phyloP scores from a whole-genome alignment of 2,113 vertebrate species.

The Alethe diademata region DNA sequence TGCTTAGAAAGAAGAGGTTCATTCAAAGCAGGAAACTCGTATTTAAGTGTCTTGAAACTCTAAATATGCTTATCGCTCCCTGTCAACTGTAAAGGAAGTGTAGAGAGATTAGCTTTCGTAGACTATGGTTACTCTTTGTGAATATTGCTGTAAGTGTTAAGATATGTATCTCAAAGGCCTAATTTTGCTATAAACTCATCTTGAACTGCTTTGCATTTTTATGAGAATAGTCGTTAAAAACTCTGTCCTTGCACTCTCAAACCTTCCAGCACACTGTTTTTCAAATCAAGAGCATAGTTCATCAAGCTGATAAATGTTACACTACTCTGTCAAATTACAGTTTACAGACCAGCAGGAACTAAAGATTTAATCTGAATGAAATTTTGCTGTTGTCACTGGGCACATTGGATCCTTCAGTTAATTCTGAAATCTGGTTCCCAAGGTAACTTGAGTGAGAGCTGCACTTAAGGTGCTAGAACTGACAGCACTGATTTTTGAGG shows the following conservation, averaged over 20 bases:
- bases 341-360: background rate
- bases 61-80: slow-evolving; percentile 40
- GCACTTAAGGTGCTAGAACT: background rate
- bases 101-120: slow-evolving; percentile 33
- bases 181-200: slow-evolving; percentile 13
- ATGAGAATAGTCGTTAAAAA: background rate
- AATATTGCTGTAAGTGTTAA: slow-evolving; percentile 21
- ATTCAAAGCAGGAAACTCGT: slow-evolving; percentile 37
- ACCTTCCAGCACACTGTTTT: background rate
- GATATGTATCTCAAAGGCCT: slow-evolving; percentile 26
- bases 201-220: slow-evolving; percentile 7
- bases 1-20: slow-evolving; percentile 10
- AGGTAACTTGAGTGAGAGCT: background rate
- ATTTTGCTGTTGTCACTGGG: background rate
- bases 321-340: background rate
- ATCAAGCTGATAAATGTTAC: background rate
- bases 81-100: slow-evolving; percentile 33
- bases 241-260: background rate
- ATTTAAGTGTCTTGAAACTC: slow-evolving; percentile 3
- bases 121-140: slow-evolving; percentile 5
- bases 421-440: background rate
- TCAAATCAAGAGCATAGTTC: background rate
- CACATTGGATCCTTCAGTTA: background rate
- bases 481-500: background rate
- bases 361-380: background rate